Conservation (phyloP, 2,113 vertebrate species). For the Triplophysa rosa region DNA sequence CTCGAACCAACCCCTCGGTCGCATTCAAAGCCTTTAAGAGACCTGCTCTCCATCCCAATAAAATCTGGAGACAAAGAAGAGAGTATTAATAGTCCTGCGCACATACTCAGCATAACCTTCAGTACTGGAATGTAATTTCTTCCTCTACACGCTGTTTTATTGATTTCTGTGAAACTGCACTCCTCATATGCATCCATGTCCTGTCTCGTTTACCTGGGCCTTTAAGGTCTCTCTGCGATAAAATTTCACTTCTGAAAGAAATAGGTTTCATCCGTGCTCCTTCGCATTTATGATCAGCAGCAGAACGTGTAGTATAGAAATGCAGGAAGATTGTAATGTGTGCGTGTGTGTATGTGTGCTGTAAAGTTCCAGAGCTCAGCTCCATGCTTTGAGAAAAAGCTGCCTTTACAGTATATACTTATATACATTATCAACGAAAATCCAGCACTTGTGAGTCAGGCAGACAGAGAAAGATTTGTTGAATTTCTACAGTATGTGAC, state of each 20-base stretch:
- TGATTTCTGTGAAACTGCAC: constrained; percentile 35
- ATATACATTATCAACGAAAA: no score
- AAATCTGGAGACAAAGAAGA: constrained; percentile 36
- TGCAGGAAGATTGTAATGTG: constrained; percentile 16
- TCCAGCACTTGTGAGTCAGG: no score
- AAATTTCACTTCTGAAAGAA: constrained; percentile 34
- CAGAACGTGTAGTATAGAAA: constrained; percentile 34
- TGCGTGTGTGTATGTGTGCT: no score
- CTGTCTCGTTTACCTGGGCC: constrained; percentile 37
- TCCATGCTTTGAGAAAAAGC: no score
- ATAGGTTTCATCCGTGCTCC: constrained; percentile 35
- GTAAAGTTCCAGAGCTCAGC: no score
- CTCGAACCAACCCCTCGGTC: constrained; percentile 32
- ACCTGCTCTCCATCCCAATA: constrained; percentile 25
- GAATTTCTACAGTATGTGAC: no score
- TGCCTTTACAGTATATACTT: no score
- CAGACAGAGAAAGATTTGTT: no score
- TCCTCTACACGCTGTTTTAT: constrained; percentile 10
- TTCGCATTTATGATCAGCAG: constrained; percentile 11
- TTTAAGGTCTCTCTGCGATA: constrained; percentile 24
- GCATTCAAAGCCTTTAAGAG: constrained; percentile 29
- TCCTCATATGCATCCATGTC: constrained; percentile 8
- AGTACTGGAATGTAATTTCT: constrained; percentile 40
- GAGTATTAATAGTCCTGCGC: constrained; percentile 15
- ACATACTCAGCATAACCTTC: background rate